These are phyloP conservation scores for Lepidocyrtinus sp. DNA, from an alignment of 2,888 invertebrate genomes.

Conservation along the genomic window DNA sequence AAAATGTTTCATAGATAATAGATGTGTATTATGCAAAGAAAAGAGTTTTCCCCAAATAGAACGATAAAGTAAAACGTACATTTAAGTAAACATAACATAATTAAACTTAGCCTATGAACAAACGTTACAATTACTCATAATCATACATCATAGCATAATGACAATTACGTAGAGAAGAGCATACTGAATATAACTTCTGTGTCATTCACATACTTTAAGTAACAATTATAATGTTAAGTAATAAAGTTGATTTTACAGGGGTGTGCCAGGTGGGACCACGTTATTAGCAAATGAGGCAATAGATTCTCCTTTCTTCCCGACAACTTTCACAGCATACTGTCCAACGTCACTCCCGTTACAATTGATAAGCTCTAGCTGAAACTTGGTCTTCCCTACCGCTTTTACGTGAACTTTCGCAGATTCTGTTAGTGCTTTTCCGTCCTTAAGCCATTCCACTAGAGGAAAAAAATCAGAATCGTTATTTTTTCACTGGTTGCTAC, in stretches of 20 bases:
- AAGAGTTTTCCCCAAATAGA: constrained; percentile 10
- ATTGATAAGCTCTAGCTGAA: constrained; percentile 83
- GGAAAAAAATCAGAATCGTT: constrained; percentile 16
- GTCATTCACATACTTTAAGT: background rate
- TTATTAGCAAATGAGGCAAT: constrained; percentile 90
- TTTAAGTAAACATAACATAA: background rate
- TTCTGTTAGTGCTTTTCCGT: constrained; percentile 91
- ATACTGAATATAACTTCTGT: constrained; percentile 21
- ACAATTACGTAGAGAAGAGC: background rate
- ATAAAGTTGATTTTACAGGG: constrained; percentile 57
- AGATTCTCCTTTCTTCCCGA: constrained; percentile 88
- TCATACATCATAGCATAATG: too few species aligned
- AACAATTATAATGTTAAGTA: constrained; percentile 3
- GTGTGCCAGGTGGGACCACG: constrained; percentile 74
- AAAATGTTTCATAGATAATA: background rate
- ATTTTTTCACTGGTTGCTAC: background rate
- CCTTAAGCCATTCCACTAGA: constrained; percentile 86
- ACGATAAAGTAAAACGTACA: constrained; percentile 8
- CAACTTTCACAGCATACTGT: constrained; percentile 89
- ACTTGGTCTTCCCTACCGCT: constrained; percentile 85
- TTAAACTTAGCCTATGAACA: too few species aligned
- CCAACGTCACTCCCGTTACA: constrained; percentile 86
- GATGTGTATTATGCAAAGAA: constrained; percentile 36
- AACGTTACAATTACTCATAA: too few species aligned
- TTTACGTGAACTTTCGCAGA: constrained; percentile 85